Base-by-base conservation (phyloP, 1,140 invertebrate species). In the Caenorhabditis inopinata region DNA sequence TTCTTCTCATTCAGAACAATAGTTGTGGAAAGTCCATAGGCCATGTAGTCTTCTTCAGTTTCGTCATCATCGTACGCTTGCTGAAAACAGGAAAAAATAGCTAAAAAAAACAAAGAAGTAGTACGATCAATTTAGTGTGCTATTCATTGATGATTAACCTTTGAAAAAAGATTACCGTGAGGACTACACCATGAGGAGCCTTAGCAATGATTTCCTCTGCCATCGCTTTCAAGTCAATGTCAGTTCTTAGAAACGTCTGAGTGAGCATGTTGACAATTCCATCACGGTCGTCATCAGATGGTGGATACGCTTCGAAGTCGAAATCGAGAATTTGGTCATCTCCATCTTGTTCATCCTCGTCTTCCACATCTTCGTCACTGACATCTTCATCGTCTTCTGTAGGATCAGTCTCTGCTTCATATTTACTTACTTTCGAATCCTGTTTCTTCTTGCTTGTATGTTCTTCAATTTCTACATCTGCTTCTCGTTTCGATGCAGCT, bases 261-360 rank as follows among this genome's bases (percentile, higher is more conserved):
- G 80, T 77, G 21, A 81, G 58, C 75, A 81, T 49, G 48, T 81
- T 81, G 1, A 74, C 27, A 23, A 81, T 32, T 14, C 80, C 80
- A 42, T 81, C 80, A 12, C 58, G 32, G 42, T 81, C 80, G 23
- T 81, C 80, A 23, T 81, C 80, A 11, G 25, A 42, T 16, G 74
- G 49, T 9, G 75, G 53, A 18, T 38, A 68, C 12, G 45, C 80
- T 38, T 81, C 80, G 11, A 81, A 76, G 42, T 81, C 75, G 23
- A 76, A 78, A 32, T 81, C 58, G 35, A 81, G 58, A 5, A 76
- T 21, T 2, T 68, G 11, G 9, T 74, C 49, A 18, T 80, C 78
- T 6, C 18, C 68, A 0, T 62, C 62, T 3, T 45, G 25, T 9
- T 81, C 79, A 9, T 76, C 74, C 16, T 53, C 68, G 42, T 76